Percentiles rank a stretch among this genome's conserved stretches.
phyloP scores from a whole-genome alignment of 2,113 vertebrate species.

The Anguilla rostrata region DNA sequence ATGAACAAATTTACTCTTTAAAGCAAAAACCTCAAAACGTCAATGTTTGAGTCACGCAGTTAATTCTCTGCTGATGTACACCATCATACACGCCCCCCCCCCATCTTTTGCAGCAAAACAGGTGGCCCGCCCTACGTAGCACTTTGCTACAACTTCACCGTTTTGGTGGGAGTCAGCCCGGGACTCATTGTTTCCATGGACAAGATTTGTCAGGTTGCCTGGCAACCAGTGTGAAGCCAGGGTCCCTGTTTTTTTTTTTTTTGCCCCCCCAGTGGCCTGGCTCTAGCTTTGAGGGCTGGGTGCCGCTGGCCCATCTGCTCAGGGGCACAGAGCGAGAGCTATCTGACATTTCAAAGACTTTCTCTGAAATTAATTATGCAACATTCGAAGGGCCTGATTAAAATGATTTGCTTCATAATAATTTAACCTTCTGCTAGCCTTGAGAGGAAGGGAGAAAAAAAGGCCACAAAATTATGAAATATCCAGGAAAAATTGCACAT shows the following conservation, averaged over 20 bases:
- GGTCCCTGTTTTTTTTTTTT: constrained; percentile 26
- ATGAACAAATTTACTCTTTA: background rate
- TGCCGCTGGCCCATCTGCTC: constrained; percentile 38
- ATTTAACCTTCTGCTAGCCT: constrained; percentile 46
- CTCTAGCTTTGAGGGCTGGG: constrained; percentile 23
- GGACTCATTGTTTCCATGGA: constrained; percentile 52
- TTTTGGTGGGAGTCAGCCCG: constrained; percentile 38
- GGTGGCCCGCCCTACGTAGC: constrained; percentile 49
- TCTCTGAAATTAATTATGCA: constrained; percentile 51
- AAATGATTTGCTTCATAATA: constrained; percentile 57
- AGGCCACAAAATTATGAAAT: background rate
- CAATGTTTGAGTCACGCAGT: background rate
- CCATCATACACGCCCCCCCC: constrained; percentile 21
- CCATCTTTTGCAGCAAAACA: constrained; percentile 41
- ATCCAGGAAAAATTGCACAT: background rate
- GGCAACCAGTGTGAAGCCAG: constrained; percentile 61
- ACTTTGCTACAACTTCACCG: constrained; percentile 52
- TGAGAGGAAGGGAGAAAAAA: background rate
- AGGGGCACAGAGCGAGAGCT: constrained; percentile 44
- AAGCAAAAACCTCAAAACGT: background rate
- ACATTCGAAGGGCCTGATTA: constrained; percentile 49
- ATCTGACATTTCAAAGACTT: constrained; percentile 52
- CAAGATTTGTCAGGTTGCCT: constrained; percentile 63
- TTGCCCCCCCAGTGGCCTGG: constrained; percentile 50
- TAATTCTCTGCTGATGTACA: background rate